Base-by-base conservation (phyloP, 1,140 invertebrate genomes). In the Sinonovacula constricta region DNA sequence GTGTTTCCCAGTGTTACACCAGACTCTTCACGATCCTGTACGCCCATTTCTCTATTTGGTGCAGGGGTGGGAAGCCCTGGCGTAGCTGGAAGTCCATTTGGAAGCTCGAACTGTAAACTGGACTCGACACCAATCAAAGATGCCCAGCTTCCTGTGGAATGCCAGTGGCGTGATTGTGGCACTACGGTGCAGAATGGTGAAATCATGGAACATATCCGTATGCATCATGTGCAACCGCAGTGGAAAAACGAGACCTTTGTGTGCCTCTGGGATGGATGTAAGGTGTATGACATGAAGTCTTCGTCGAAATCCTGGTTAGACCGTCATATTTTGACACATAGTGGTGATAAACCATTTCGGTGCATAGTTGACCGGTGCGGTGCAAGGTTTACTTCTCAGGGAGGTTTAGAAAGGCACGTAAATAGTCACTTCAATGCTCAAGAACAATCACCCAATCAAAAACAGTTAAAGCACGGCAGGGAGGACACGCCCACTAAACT, bases 301-400 rank as follows among this genome's bases (percentile, higher is more conserved):
- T 97, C 95, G 89, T 98, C 97, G 12, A 93, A 95, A 59, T 94
- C 95, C 51, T 99, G 97, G 97, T 91, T 99, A 45, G 96, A 98
- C 87, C 92, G 97, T 45, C 97, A 99, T 92, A 95, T 98, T 30
- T 91, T 98, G 34, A 95, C 94, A 1, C 97, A 98, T 90, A 96
- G 96, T 75, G 97, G 97, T 33, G 88, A 91, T 84, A 98, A 98
- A 90, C 97, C 97, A 30, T 98, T 97, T 92, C 94, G 96, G 84
- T 99, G 97, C 91, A 98, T 98, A 88, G 95, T 99, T 80, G 96
- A 97, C 82, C 95, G 95, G 67, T 99, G 97, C 91, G 96, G 95
- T 49, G 93, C 95, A 86, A 93, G 96, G 86, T 99, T 99, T 89
- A 95, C 95, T 83, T 96, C 96, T 76, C 97, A 97, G 94, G 95